Conservation (phyloP, 2,888 invertebrate genomes). For the Agriotes lineatus region DNA sequence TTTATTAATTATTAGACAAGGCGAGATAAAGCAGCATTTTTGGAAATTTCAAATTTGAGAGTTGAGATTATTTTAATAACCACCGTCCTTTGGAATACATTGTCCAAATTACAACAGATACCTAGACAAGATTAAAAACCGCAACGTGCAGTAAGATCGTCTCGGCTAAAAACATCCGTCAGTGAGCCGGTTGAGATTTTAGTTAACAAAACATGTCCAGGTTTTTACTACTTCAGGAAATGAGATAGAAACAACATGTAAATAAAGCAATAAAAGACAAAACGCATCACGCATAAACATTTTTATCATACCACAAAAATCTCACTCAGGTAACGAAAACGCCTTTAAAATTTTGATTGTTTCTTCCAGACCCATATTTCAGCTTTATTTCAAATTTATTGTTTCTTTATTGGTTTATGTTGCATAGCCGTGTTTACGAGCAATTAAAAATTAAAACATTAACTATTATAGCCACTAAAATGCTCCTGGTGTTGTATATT, state of each 20-base stretch:
- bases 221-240: slow-evolving; percentile 61
- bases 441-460: slow-evolving; percentile 29
- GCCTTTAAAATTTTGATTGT: slow-evolving; percentile 58
- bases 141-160: slow-evolving; percentile 3
- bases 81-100: too few relatives aligned
- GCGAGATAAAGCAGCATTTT: too few relatives aligned
- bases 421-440: slow-evolving; percentile 13
- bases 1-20: too few relatives aligned
- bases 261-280: slow-evolving; percentile 61
- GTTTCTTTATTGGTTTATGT: slow-evolving; percentile 35
- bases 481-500: not conserved
- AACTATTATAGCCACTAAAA: slow-evolving; percentile 26
- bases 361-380: slow-evolving; percentile 46
- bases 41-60: too few relatives aligned
- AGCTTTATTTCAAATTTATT: slow-evolving; percentile 41
- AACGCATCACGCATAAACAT: slow-evolving; percentile 61
- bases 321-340: slow-evolving; percentile 58
- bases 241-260: slow-evolving; percentile 59
- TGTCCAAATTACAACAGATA: not conserved
- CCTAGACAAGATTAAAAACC: slow-evolving; percentile 15
- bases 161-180: slow-evolving; percentile 14
- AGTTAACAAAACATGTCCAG: slow-evolving; percentile 58
- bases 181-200: slow-evolving; percentile 41
- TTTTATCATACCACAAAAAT: slow-evolving; percentile 58
- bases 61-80: too few relatives aligned